Conservation (phyloP, 1,140 invertebrate genomes). For the Lepidotrigona ventralis region DNA sequence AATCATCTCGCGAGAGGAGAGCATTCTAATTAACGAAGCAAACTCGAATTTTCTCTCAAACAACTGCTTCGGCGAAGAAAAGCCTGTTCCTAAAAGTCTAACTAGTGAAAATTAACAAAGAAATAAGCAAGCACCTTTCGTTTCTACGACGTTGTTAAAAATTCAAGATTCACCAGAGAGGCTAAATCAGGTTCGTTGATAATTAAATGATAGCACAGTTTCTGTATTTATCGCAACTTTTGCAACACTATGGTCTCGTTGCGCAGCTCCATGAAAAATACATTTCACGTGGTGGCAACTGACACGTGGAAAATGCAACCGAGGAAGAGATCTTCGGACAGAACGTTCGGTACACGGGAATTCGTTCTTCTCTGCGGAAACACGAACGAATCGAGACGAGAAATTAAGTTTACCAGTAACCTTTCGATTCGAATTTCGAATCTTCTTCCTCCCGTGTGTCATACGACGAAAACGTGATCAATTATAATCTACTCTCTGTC, state of each 20-base stretch:
- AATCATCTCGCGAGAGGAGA: neutral
- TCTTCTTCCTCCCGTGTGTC: no score
- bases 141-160: neutral
- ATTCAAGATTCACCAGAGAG: neutral
- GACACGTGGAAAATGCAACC: constrained; percentile 39
- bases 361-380: neutral
- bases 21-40: constrained; percentile 15
- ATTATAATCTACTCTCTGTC: neutral
- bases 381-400: neutral
- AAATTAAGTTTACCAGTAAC: constrained; percentile 3
- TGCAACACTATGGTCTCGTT: constrained; percentile 9
- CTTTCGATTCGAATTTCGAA: neutral
- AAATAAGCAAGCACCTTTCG: neutral
- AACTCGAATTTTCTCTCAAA: no score
- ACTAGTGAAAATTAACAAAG: neutral
- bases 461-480: neutral
- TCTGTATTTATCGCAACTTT: neutral
- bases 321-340: constrained; percentile 10
- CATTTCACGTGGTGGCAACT: constrained; percentile 31
- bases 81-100: no score
- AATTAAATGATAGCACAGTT: neutral
- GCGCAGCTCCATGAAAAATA: constrained; percentile 42
- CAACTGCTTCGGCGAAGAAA: no score
- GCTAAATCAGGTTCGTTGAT: neutral
- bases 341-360: neutral